These are phyloP conservation scores for Aporophyla nigra DNA, from an alignment of 2,888 invertebrate species.

Conservation along the genomic window DNA sequence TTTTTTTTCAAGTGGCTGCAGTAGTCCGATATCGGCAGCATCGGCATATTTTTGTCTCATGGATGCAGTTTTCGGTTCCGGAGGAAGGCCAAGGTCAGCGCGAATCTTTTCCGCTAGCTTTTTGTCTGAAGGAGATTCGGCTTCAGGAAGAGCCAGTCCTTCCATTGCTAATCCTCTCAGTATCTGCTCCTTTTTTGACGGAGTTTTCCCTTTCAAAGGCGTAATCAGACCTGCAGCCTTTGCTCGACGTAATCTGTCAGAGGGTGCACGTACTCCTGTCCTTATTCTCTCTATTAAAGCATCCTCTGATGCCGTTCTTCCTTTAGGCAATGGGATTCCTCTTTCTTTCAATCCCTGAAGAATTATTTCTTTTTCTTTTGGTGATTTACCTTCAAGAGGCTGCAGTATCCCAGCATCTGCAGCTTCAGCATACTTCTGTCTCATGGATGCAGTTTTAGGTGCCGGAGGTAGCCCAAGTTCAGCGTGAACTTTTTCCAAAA, in stretches of 20 bases:
- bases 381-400: conserved; percentile 8
- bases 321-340: conserved; percentile 11
- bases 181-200: not conserved
- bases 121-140: conserved; percentile 6
- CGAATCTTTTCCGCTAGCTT: conserved; percentile 4
- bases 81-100: conserved; percentile 20
- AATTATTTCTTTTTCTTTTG: conserved; percentile 7
- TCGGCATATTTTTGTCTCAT: conserved; percentile 18
- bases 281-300: no score
- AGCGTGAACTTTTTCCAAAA: conserved; percentile 2
- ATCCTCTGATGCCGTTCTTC: conserved; percentile 12
- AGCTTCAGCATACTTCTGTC: conserved; percentile 13
- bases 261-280: not conserved
- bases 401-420: conserved; percentile 12
- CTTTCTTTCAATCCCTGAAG: conserved; percentile 2
- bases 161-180: conserved; percentile 13
- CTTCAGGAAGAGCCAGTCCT: conserved; percentile 14
- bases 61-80: conserved; percentile 14
- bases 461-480: conserved; percentile 21
- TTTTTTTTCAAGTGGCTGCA: no score
- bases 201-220: not conserved
- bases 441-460: conserved; percentile 4
- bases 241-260: conserved; percentile 1
- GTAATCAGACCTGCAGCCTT: not conserved
- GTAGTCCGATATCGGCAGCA: no score